phyloP scores from a whole-genome alignment of 2,113 vertebrate genomes.

The Taurulus bubalis region DNA sequence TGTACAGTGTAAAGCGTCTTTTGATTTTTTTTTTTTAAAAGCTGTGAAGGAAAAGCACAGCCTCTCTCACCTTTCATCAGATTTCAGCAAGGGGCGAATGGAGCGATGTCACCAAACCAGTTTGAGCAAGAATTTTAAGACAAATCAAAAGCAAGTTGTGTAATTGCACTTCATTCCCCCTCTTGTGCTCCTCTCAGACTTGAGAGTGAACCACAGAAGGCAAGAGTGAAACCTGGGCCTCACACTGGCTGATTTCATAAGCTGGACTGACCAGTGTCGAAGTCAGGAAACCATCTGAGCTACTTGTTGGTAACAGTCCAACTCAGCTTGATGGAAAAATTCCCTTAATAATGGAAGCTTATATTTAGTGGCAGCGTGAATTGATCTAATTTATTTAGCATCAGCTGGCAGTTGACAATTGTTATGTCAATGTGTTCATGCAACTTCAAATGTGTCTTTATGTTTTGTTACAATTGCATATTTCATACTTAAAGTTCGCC shows the following conservation, averaged over 20 bases:
- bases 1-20: slow-evolving; percentile 2
- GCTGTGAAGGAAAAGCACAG: slow-evolving; percentile 1
- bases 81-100: slow-evolving; percentile 18
- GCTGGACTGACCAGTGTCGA: slow-evolving; percentile 46
- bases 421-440: neutral
- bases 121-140: slow-evolving; percentile 65
- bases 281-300: slow-evolving; percentile 66
- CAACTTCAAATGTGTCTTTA: neutral
- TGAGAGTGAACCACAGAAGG: slow-evolving; percentile 66
- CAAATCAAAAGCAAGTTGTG: slow-evolving; percentile 79
- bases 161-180: slow-evolving; percentile 57
- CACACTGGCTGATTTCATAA: slow-evolving; percentile 71
- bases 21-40: neutral
- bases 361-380: slow-evolving; percentile 34
- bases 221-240: slow-evolving; percentile 73
- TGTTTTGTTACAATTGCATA: slow-evolving; percentile 1
- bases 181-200: slow-evolving; percentile 57
- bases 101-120: slow-evolving; percentile 67
- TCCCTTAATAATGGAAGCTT: slow-evolving; percentile 56
- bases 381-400: slow-evolving; percentile 24
- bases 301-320: slow-evolving; percentile 60
- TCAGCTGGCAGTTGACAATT: neutral
- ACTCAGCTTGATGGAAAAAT: slow-evolving; percentile 67
- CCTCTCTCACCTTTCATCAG: slow-evolving; percentile 44
- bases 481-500: neutral